Percentiles rank a stretch among this genome's conserved stretches.
phyloP scores from a whole-genome alignment of 2,113 vertebrate genomes.

The Syngnathoides biaculeatus region DNA sequence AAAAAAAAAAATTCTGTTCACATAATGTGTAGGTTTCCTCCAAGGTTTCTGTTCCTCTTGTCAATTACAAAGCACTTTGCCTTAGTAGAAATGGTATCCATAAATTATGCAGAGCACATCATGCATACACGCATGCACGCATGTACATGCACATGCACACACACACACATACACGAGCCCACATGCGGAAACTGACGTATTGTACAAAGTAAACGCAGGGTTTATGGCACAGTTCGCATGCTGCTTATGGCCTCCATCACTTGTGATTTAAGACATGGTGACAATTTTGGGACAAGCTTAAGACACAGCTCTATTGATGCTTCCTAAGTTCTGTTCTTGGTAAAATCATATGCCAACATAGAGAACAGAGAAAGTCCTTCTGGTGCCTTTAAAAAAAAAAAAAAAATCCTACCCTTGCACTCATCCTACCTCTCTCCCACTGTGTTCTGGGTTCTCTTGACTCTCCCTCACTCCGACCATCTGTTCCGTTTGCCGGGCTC shows the following conservation, averaged over 20 bases:
- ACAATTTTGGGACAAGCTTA: constrained; percentile 32
- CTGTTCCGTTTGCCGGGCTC: constrained; percentile 69
- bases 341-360: constrained; percentile 38
- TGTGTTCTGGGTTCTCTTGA: constrained; percentile 63
- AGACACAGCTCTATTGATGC: constrained; percentile 30
- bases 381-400: constrained; percentile 52
- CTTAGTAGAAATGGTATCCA: constrained; percentile 37
- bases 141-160: too few species aligned
- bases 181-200: constrained; percentile 18
- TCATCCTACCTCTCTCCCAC: constrained; percentile 56
- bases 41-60: constrained; percentile 24
- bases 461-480: constrained; percentile 64
- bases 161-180: too few species aligned
- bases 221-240: constrained; percentile 49
- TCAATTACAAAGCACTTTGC: constrained; percentile 47
- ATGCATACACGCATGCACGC: background rate
- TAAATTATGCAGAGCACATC: constrained; percentile 61
- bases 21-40: constrained; percentile 25
- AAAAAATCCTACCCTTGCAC: constrained; percentile 37
- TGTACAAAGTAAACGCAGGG: constrained; percentile 49
- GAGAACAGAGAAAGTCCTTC: constrained; percentile 39
- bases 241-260: constrained; percentile 41
- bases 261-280: constrained; percentile 35
- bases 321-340: constrained; percentile 29
- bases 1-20: constrained; percentile 10